Percentiles rank a stretch among this genome's conserved stretches.
Conservation (phyloP, 2,888 invertebrate species). For the Phengaris arion region DNA sequence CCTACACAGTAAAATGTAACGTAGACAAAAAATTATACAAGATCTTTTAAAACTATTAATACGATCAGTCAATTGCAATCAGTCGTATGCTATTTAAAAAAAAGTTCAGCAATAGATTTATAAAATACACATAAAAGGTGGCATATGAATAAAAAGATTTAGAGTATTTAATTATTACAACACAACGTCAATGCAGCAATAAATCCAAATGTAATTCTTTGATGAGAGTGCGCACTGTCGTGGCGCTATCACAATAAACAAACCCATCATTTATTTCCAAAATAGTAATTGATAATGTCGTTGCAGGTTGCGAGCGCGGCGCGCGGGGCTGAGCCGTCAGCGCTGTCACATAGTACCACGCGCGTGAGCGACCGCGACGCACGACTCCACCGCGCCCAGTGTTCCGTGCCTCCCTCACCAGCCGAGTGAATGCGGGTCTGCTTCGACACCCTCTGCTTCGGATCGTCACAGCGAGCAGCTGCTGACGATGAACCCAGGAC, state of each 20-base stretch:
- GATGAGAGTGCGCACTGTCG: neutral
- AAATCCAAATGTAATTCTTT: neutral
- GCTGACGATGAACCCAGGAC: conserved; percentile 86
- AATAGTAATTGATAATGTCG: conserved; percentile 33
- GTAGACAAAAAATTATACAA: too few relatives aligned
- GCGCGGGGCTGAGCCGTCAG: conserved; percentile 62
- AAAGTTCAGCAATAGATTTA: neutral
- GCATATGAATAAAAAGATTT: neutral
- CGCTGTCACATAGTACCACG: conserved; percentile 64
- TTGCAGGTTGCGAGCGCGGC: conserved; percentile 35
- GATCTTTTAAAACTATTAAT: neutral
- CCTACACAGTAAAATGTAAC: too few relatives aligned
- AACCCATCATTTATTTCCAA: neutral
- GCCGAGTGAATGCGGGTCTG: conserved; percentile 94
- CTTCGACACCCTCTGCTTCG: conserved; percentile 94
- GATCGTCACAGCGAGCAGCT: conserved; percentile 90
- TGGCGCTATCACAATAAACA: neutral
- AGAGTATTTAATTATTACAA: too few relatives aligned
- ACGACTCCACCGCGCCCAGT: conserved; percentile 67
- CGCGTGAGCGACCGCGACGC: conserved; percentile 70
- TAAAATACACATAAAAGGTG: neutral
- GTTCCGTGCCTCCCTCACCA: conserved; percentile 64
- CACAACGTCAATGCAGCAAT: neutral
- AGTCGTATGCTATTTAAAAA: neutral
- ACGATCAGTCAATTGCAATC: neutral